Conservation (phyloP, 2,888 invertebrate genomes). For the Himalopsyche anomala region DNA sequence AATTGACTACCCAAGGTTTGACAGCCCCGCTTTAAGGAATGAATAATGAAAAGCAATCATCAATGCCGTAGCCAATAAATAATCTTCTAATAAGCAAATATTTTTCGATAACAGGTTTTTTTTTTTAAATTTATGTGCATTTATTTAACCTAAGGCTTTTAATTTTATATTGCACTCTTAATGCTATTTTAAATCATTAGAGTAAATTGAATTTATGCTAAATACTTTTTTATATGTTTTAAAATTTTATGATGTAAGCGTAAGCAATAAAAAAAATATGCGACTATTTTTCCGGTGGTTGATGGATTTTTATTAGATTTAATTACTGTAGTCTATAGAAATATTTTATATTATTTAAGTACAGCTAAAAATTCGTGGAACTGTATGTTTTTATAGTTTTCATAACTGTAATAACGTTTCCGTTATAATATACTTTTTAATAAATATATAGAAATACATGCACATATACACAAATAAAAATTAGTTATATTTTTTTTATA, state of each 20-base stretch:
- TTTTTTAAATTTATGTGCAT: not conserved
- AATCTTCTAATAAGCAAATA: not conserved
- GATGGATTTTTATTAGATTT: too few relatives aligned
- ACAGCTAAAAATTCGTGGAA: too few relatives aligned
- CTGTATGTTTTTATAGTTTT: too few relatives aligned
- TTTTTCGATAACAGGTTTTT: not conserved
- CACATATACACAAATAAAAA: too few relatives aligned
- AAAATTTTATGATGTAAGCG: not conserved
- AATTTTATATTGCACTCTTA: not conserved
- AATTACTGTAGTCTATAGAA: too few relatives aligned
- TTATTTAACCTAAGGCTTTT: not conserved
- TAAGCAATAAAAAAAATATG: not conserved
- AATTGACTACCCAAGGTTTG: too few relatives aligned
- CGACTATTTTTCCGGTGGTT: too few relatives aligned
- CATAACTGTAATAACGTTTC: too few relatives aligned
- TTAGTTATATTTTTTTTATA: too few relatives aligned
- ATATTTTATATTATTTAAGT: too few relatives aligned
- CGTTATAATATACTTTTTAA: too few relatives aligned
- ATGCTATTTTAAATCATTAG: not conserved
- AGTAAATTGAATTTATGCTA: conserved; percentile 24
- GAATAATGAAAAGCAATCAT: not conserved
- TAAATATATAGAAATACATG: too few relatives aligned
- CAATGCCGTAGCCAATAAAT: not conserved
- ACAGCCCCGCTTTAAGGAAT: not conserved
- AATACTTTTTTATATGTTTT: not conserved